These are phyloP conservation scores for Silurus asotus DNA, from an alignment of 2,113 vertebrate species.

Conservation along the genomic window DNA sequence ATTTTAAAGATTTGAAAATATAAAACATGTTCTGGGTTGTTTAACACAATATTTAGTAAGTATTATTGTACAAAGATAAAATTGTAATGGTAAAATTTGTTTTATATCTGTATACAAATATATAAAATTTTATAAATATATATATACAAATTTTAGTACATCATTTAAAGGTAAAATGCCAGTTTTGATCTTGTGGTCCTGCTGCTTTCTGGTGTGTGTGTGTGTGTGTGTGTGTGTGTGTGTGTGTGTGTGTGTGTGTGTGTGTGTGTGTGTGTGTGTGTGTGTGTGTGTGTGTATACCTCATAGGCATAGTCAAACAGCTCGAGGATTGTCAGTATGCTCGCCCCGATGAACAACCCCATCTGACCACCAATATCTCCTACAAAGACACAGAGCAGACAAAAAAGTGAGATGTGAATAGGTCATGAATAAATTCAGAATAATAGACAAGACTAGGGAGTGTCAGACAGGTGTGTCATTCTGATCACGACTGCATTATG, in stretches of 20 bases:
- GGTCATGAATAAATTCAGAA: background rate
- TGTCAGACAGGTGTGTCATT: background rate
- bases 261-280: conserved; percentile 7
- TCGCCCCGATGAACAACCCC: conserved; percentile 97
- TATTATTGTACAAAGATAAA: no score
- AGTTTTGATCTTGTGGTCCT: no score
- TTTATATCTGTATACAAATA: no score
- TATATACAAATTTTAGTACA: no score
- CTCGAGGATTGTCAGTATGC: conserved; percentile 97
- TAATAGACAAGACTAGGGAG: background rate
- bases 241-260: background rate
- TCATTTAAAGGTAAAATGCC: no score
- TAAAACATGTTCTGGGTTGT: no score
- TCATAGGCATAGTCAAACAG: conserved; percentile 98
- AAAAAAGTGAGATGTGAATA: background rate
- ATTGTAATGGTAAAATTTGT: no score
- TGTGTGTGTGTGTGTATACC: conserved; percentile 71
- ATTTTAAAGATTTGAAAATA: no score
- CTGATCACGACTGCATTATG: background rate
- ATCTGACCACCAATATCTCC: conserved; percentile 99
- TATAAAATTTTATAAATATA: no score
- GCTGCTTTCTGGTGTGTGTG: background rate
- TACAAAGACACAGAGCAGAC: conserved; percentile 59
- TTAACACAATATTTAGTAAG: no score
- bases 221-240: background rate